Conservation (phyloP, 2,113 vertebrate species). For the Daubentonia madagascariensis region DNA sequence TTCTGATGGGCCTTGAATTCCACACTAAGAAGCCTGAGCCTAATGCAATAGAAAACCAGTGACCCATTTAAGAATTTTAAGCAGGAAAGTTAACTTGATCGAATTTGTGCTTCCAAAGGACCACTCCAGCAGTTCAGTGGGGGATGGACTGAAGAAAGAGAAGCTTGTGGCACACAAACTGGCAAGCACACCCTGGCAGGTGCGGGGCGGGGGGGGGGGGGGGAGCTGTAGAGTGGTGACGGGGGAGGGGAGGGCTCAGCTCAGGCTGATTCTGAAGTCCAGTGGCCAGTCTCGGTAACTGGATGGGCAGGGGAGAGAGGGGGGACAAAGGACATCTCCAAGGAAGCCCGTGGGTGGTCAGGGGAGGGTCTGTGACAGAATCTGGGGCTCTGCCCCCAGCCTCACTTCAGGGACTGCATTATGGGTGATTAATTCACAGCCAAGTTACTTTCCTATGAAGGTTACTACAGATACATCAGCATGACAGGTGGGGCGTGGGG, state of each 20-base stretch:
- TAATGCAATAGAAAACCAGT: constrained; percentile 1
- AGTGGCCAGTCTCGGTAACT: background rate
- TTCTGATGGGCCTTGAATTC: background rate
- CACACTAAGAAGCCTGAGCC: constrained; percentile 25
- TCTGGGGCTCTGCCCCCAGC: background rate
- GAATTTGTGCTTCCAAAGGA: background rate
- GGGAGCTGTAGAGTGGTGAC: rapidly evolving
- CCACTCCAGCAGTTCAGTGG: background rate
- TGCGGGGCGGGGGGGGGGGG: too few species aligned
- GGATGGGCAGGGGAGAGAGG: background rate
- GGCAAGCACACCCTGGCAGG: background rate
- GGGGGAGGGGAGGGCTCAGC: background rate
- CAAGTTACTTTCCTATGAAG: constrained; percentile 67
- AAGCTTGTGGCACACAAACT: background rate
- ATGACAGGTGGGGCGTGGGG: constrained; percentile 58
- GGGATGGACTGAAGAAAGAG: background rate
- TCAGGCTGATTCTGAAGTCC: background rate
- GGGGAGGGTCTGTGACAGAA: background rate
- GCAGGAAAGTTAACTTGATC: constrained; percentile 45
- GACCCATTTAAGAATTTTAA: constrained; percentile 55
- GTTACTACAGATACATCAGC: constrained; percentile 69
- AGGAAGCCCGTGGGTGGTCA: background rate
- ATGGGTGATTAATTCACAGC: constrained; percentile 57
- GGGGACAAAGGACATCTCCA: background rate
- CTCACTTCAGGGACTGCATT: constrained; percentile 3